Base-by-base conservation (phyloP, 2,797 vertebrate species). In the Numenius phaeopus region DNA sequence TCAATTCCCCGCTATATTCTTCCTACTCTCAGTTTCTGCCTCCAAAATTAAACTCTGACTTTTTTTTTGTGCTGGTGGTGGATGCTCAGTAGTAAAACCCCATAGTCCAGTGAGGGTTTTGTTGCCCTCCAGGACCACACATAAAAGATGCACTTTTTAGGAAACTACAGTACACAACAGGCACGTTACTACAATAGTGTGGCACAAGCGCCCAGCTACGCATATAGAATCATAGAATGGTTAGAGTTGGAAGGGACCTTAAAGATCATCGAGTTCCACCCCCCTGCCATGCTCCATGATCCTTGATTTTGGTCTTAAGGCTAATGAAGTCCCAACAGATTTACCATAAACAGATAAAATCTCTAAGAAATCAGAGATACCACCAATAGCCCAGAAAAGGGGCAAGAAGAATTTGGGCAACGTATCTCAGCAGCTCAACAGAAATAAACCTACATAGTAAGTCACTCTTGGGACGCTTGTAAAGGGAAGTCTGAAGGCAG, bases 401-500 rank as follows among this genome's bases (percentile, higher is more conserved):
- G 8, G 3, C 1, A 4, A 32, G 42, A 71, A 71, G 24, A 22
- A 84, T 69, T 71, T 30, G 2, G 22, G 16, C 8, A 27, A 55
- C 0, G 0, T 64, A 70, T 54, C 78, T 72, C 62, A 72, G 39
- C 66, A 81, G 5, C 46, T 76, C 5, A 6, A 39, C 8, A 83
- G 62, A 78, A 87, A 72, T 5, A 34, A n/a, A 79, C 3, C 5
- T n/a, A 11, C 5, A n/a, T 2, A n/a, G 12, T 29, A 69, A 66
- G 39, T 54, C 54, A 57, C 14, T 52, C 30, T 55, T 0, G 0
- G 61, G 54, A 44, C 27, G 34, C 21, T 69, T 69, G 15, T 4
- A 72, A 82, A 83, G 58, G 27, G 15, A 95, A 86, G 22, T 50
- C 62, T 82, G 70, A 71, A 58, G n/a, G 61, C 89, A 88, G 47